These are phyloP conservation scores for Meandrusa payeni DNA, from an alignment of 2,888 invertebrate species.

Conservation along the genomic window DNA sequence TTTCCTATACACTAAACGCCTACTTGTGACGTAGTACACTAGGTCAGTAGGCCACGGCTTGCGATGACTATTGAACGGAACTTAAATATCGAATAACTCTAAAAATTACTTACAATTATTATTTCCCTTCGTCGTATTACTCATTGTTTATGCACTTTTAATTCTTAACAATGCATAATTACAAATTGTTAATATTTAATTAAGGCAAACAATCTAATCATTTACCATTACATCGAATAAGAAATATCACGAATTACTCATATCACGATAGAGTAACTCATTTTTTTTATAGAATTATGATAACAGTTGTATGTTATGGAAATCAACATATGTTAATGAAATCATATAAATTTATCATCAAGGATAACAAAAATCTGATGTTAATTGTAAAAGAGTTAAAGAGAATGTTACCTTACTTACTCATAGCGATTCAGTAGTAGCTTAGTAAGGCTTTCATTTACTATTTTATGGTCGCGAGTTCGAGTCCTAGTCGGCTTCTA, in stretches of 20 bases:
- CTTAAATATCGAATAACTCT: constrained; percentile 36
- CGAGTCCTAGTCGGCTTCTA: too few species aligned
- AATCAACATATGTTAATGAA: too few species aligned
- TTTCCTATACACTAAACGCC: constrained; percentile 50
- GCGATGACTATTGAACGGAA: constrained; percentile 64
- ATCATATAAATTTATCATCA: too few species aligned
- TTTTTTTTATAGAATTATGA: too few species aligned
- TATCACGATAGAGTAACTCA: too few species aligned
- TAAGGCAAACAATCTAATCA: constrained; percentile 1
- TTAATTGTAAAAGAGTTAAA: too few species aligned
- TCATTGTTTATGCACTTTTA: neutral
- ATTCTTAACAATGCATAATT: neutral
- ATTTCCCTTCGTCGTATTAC: neutral
- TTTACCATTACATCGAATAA: constrained; percentile 1
- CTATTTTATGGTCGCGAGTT: too few species aligned
- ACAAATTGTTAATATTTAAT: neutral
- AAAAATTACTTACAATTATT: neutral
- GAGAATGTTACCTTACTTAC: too few species aligned
- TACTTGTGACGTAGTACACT: constrained; percentile 55
- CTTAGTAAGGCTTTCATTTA: too few species aligned
- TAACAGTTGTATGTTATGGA: too few species aligned
- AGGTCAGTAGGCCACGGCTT: constrained; percentile 71
- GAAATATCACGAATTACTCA: neutral
- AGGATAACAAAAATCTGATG: too few species aligned
- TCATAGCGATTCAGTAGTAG: too few species aligned